phyloP scores from a whole-genome alignment of 2,888 invertebrate species.

The Hyalella azteca region DNA sequence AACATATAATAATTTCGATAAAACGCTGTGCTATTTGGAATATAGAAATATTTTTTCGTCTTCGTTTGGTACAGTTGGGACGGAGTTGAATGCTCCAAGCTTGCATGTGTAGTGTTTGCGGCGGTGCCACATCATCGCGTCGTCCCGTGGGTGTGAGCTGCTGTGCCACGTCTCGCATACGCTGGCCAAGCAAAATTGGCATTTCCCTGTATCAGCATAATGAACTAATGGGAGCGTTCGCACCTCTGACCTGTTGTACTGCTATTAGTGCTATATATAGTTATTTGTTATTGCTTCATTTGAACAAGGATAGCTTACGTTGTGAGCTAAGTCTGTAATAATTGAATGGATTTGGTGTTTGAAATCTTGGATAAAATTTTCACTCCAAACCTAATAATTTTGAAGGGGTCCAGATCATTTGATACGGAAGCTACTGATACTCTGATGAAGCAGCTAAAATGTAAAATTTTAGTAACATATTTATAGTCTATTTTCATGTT shows the following conservation, averaged over 20 bases:
- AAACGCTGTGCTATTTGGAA: background rate
- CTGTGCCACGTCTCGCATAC: background rate
- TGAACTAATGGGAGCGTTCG: too few species aligned
- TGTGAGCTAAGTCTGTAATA: background rate
- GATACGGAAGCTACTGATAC: too few species aligned
- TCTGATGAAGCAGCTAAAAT: too few species aligned
- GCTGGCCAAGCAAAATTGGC: background rate
- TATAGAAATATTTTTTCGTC: background rate
- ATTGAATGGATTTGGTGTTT: background rate
- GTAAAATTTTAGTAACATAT: too few species aligned
- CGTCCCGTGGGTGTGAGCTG: constrained; percentile 20
- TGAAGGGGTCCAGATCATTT: too few species aligned
- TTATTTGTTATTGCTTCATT: background rate
- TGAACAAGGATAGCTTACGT: background rate
- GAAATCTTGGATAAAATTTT: too few species aligned
- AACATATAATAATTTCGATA: too few species aligned
- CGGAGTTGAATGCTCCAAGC: constrained; percentile 23
- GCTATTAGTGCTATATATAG: background rate
- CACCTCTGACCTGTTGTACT: background rate
- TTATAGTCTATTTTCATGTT: too few species aligned
- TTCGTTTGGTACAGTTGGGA: background rate
- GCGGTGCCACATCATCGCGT: constrained; percentile 21
- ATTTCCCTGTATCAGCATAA: background rate
- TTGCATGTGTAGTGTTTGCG: constrained; percentile 24
- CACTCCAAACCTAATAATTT: too few species aligned